Evolutionary conservation across 2,113 vertebrate species (phyloP).

Genomic region (Solea solea): DNA sequence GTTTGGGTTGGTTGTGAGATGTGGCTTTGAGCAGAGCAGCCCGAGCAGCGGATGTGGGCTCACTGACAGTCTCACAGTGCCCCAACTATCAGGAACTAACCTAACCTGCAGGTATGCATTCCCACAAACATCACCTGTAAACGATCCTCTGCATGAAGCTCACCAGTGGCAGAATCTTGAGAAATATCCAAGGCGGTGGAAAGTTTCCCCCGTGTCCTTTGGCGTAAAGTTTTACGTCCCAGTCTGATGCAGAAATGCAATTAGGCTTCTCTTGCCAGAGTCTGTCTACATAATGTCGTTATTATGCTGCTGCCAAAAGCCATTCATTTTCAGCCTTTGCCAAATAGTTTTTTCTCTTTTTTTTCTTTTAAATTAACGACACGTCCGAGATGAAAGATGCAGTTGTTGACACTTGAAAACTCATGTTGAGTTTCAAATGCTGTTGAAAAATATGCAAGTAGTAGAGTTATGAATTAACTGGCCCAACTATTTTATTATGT

Average conservation of each 20-base stretch:
- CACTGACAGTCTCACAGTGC: slow-evolving; percentile 6
- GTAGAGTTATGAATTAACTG: no score
- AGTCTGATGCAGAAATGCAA: slow-evolving; percentile 24
- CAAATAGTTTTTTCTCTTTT: no score
- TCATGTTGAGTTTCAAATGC: no score
- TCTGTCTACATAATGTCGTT: slow-evolving; percentile 4
- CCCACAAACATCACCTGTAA: slow-evolving; percentile 51
- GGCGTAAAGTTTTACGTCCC: slow-evolving; percentile 10
- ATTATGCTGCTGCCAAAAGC: background rate
- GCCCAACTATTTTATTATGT: no score
- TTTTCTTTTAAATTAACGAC: no score
- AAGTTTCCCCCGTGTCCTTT: slow-evolving; percentile 8
- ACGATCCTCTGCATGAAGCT: slow-evolving; percentile 32
- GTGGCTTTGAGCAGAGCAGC: background rate
- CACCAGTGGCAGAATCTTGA: background rate
- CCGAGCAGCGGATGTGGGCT: slow-evolving; percentile 23
- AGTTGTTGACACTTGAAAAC: no score
- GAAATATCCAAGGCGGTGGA: slow-evolving; percentile 20
- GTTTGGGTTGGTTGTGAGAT: slow-evolving; percentile 1
- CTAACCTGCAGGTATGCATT: slow-evolving; percentile 45
- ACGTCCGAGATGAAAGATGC: no score
- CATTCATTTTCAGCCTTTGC: background rate
- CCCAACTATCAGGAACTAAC: slow-evolving; percentile 25
- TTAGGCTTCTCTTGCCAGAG: slow-evolving; percentile 13
- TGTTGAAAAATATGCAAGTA: no score